Evolutionary conservation across 2,113 vertebrate species (phyloP), one percentile per base, ranked within the genome.

Genomic region (Otocyon megalotis): DNA sequence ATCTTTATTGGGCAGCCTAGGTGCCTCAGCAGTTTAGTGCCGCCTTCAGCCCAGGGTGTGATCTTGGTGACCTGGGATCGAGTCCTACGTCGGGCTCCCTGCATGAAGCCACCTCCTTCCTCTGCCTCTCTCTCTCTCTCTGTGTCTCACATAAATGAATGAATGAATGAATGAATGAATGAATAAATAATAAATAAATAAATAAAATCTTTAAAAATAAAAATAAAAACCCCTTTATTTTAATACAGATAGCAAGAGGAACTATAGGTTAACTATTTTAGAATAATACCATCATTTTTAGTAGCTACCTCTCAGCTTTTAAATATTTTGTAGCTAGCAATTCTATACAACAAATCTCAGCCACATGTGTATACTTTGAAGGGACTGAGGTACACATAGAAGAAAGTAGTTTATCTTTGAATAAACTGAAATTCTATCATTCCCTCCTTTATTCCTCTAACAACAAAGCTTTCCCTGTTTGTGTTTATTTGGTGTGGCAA

Each of bases 251-350:
- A 79, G 19, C 35, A 28, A 90, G 32, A 91, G 58, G 12, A 85
- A 5, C 24, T 96, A 30, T 81, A 85, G 26, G 28, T 67, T 88
- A 85, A 72, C 71, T 67, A 79, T 62, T 84, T 6, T 48, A 94
- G 35, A 87, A 76, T 90, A 87, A 93, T 62, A 10, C 2, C 54
- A 92, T 86, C 4, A 86, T 79, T 93, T 81, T 85, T n/a, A 4
- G 7, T 58, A 74, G 56, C 79, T 1, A 89, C 0, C 1, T 69
- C n/a, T 88, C 50, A 87, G 67, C 22, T 65, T 90, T 84, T 86
- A 69, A 71, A 54, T 81, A 4, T 24, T 93, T 82, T 96, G 50
- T 28, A 74, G 22, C 12, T 97, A 60, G 35, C 85, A 82, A 54
- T 37, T 83, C 9, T 76, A 19, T 56, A 37, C 4, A 53, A 37